Conservation (phyloP, 2,113 vertebrate genomes). For the Pygoscelis antarcticus region DNA sequence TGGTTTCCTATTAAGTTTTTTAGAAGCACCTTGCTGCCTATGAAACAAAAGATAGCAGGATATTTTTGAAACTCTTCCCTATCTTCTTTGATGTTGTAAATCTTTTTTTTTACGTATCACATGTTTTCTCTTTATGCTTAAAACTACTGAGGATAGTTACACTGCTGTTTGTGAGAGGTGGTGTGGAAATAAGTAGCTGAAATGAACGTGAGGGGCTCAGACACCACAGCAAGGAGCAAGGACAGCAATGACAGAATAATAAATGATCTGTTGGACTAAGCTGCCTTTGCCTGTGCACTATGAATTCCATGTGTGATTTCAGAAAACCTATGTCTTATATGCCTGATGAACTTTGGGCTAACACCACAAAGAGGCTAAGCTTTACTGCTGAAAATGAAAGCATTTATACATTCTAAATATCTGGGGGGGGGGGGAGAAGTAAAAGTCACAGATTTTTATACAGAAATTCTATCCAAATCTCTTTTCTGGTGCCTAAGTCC, state of each 20-base stretch:
- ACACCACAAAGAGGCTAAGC: neutral
- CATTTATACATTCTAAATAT: neutral
- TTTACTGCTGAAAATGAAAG: neutral
- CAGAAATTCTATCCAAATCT: neutral
- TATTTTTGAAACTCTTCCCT: neutral
- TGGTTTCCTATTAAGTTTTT: neutral
- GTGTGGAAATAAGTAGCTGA: neutral
- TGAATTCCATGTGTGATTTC: neutral
- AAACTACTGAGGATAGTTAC: neutral
- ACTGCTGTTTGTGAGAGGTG: neutral
- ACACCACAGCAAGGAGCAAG: neutral
- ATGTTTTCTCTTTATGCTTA: neutral
- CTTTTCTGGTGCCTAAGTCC: neutral
- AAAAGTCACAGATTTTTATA: neutral
- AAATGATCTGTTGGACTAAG: neutral
- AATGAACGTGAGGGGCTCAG: neutral
- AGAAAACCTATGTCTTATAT: neutral
- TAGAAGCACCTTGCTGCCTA: neutral
- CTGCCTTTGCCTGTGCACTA: neutral
- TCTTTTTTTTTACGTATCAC: neutral
- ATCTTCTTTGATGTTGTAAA: neutral
- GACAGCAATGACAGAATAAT: neutral
- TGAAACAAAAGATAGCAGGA: neutral
- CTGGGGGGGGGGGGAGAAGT: neutral
- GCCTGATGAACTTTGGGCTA: neutral